Percentiles rank a stretch among this genome's conserved stretches.
phyloP scores from a whole-genome alignment of 2,888 invertebrate genomes.

The Bellardia bayeri region DNA sequence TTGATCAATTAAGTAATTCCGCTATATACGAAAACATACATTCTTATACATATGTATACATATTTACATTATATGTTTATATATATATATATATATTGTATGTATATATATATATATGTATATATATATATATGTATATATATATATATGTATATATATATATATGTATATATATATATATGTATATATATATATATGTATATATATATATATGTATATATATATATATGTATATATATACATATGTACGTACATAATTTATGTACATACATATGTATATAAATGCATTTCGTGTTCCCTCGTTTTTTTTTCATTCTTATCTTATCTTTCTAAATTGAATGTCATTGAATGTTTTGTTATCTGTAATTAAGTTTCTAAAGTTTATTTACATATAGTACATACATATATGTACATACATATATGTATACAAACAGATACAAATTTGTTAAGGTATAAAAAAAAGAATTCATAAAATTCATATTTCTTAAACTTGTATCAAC shows the following conservation, averaged over 20 bases:
- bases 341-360: conserved; percentile 37
- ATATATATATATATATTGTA: no score
- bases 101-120: no score
- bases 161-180: no score
- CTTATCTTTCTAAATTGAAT: conserved; percentile 24
- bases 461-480: no score
- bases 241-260: neutral
- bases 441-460: neutral
- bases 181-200: no score
- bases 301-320: neutral
- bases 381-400: conserved; percentile 28
- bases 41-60: neutral
- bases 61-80: no score
- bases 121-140: no score
- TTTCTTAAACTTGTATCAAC: conserved; percentile 44
- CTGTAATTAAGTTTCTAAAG: conserved; percentile 35
- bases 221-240: no score
- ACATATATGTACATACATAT: neutral
- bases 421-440: no score
- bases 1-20: neutral
- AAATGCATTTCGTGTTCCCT: neutral
- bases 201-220: no score
- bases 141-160: no score
- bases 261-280: neutral
- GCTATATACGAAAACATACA: neutral